phyloP scores from a whole-genome alignment of 2,797 vertebrate species.

The Pipistrellus pygmaeus region DNA sequence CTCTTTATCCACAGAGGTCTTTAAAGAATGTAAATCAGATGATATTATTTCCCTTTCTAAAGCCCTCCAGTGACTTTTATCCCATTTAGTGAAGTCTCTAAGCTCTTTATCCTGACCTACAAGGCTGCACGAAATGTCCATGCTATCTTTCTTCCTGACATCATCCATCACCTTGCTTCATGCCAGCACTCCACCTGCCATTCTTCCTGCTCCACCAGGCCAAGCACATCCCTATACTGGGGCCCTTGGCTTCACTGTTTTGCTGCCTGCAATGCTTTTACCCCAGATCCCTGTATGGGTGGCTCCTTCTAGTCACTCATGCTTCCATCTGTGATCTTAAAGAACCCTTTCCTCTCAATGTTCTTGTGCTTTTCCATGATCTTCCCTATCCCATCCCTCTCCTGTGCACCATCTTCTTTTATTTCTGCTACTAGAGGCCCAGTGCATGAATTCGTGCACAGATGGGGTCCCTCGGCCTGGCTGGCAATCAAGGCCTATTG shows the following conservation, averaged over 20 bases:
- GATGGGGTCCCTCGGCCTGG: no score
- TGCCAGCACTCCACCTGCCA: neutral
- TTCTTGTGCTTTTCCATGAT: neutral
- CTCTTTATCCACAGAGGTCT: conserved; percentile 6
- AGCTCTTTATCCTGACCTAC: neutral
- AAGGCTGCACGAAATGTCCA: neutral
- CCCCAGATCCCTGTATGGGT: neutral
- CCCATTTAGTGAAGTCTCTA: neutral
- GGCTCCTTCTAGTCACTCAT: neutral
- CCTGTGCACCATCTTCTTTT: neutral
- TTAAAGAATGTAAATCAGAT: neutral
- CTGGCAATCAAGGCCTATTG: no score
- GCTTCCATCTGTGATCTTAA: no score
- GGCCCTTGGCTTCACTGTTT: neutral
- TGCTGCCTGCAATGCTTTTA: neutral
- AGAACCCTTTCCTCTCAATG: neutral
- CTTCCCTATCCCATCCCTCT: neutral
- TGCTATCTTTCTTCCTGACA: neutral
- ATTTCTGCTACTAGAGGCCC: neutral
- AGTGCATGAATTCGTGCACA: no score
- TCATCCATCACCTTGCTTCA: neutral
- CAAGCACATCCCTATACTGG: neutral
- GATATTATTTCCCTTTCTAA: neutral
- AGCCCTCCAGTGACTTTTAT: neutral
- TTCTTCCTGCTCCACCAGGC: neutral